Conservation (phyloP, 2,113 vertebrate genomes). For the Hippocampus comes region DNA sequence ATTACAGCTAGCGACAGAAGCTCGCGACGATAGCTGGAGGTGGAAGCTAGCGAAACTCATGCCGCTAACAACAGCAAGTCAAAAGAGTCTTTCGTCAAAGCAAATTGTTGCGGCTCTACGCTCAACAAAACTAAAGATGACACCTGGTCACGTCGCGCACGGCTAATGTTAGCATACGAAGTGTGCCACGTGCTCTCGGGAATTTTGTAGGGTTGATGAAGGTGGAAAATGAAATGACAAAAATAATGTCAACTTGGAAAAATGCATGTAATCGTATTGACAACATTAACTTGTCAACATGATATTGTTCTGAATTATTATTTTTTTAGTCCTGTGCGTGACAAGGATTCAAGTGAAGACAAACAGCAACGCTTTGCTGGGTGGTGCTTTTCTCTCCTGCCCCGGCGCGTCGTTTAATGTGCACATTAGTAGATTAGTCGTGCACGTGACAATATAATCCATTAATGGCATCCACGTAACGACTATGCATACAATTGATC, state of each 20-base stretch:
- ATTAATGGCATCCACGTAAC: neutral
- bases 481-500: neutral
- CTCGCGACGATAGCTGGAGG: too few species aligned
- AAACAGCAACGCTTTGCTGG: neutral
- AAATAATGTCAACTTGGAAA: too few species aligned
- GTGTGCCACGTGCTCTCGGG: too few species aligned
- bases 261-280: too few species aligned
- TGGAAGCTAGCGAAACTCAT: neutral
- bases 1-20: too few species aligned
- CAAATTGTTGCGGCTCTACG: neutral
- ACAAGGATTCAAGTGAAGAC: neutral
- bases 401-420: neutral
- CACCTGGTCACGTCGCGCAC: neutral
- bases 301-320: neutral
- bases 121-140: neutral
- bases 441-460: neutral
- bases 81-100: neutral
- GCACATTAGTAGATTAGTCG: slow-evolving; percentile 1
- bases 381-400: neutral
- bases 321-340: neutral
- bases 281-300: too few species aligned
- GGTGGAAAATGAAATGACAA: neutral
- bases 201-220: neutral
- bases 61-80: neutral
- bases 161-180: neutral